These are phyloP conservation scores for Ctenopoma kingsleyae DNA, from an alignment of 2,797 vertebrate genomes.

Conservation along the genomic window DNA sequence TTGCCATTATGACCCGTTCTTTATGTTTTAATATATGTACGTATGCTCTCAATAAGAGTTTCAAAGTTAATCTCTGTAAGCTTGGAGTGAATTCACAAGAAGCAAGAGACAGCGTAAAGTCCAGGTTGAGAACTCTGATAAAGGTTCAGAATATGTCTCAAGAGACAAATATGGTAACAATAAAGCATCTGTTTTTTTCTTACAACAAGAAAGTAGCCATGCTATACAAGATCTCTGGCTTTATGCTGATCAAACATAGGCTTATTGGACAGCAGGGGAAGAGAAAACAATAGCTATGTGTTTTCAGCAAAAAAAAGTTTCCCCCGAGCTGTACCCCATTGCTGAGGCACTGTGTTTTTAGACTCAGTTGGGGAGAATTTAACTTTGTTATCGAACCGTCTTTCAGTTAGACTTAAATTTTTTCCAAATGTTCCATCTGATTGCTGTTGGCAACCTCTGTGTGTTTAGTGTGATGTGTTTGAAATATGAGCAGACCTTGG, in stretches of 20 bases:
- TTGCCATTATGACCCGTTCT: constrained; percentile 62
- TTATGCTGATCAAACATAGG: constrained; percentile 45
- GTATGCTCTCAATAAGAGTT: constrained; percentile 25
- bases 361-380: constrained; percentile 54
- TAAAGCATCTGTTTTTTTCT: constrained; percentile 57
- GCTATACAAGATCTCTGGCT: constrained; percentile 53
- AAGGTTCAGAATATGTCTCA: constrained; percentile 36
- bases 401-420: constrained; percentile 68
- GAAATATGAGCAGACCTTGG: constrained; percentile 59
- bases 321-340: constrained; percentile 56
- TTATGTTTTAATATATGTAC: constrained; percentile 46
- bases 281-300: constrained; percentile 72
- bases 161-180: constrained; percentile 62
- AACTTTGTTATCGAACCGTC: constrained; percentile 69
- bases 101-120: constrained; percentile 30
- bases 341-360: constrained; percentile 56
- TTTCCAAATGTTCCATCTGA: constrained; percentile 83
- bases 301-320: constrained; percentile 27
- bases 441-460: constrained; percentile 61
- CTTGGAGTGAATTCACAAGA: constrained; percentile 38
- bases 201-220: constrained; percentile 42
- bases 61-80: constrained; percentile 36
- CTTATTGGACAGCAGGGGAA: constrained; percentile 45
- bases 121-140: constrained; percentile 62
- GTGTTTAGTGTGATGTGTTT: constrained; percentile 61